Conservation (phyloP, 2,113 vertebrate genomes). For the Bubalus kerabau region DNA sequence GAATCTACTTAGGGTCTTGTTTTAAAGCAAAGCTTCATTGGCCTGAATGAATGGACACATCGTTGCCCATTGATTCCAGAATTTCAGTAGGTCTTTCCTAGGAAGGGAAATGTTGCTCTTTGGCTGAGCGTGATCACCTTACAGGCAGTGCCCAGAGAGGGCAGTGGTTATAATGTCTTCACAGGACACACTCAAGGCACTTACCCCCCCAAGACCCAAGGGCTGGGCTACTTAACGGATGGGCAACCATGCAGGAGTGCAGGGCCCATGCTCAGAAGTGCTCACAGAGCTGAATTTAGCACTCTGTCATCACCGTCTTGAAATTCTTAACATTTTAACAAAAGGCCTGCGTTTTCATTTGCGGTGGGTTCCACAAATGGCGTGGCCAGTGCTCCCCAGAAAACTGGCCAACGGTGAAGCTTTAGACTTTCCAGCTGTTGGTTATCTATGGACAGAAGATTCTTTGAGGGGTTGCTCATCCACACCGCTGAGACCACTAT, state of each 20-base stretch:
- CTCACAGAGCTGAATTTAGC: not conserved
- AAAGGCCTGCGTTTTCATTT: not conserved
- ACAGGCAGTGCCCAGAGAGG: not conserved
- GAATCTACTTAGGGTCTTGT: not conserved
- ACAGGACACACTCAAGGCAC: not conserved
- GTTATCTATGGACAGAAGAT: not conserved
- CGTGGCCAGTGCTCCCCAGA: not conserved
- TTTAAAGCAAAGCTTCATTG: not conserved
- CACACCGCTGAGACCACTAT: not conserved
- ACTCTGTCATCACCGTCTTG: not conserved
- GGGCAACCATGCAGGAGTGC: too few relatives aligned
- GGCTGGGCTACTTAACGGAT: not conserved
- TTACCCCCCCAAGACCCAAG: not conserved
- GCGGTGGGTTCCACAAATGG: not conserved
- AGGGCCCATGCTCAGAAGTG: not conserved
- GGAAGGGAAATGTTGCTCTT: not conserved
- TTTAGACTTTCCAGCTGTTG: not conserved
- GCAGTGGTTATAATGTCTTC: not conserved
- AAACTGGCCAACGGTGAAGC: not conserved
- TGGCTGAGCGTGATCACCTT: not conserved
- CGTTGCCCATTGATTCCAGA: not conserved
- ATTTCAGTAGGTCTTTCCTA: not conserved
- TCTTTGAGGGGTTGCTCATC: not conserved
- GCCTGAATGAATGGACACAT: not conserved
- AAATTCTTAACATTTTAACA: not conserved